Base-by-base conservation (phyloP, 2,888 invertebrate genomes). In the Pachymerium ferrugineum region DNA sequence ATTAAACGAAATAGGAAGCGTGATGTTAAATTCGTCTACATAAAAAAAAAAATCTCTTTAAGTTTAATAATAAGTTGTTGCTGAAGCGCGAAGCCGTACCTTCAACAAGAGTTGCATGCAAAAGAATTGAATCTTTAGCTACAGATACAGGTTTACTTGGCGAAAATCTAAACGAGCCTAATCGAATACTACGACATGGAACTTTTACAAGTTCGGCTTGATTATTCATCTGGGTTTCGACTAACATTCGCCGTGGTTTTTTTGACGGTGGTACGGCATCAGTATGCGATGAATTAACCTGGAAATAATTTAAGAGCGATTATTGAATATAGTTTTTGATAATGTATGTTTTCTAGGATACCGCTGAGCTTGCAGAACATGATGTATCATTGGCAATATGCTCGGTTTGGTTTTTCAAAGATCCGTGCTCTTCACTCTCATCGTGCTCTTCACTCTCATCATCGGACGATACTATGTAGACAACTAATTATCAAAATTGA, bases 131-230 rank as follows among this genome's bases (percentile, higher is more conserved):
- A 75, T 79, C 79, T 28, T 83, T 79, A 1, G 85, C 83, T 69
- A 86, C 80, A 76, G 86, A 81, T 82, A 93, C 89, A 82, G 88
- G 87, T 81, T 91, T 90, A 75, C 86, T 86, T 29, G 92, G 90
- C 77, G 88, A 86, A 80, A 89, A 91, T 84, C 90, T 89, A 81
- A 92, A 91, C 16, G 93, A 91, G 42, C 95, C 94, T 81, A 95
- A 89, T 77, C 94, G 86, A 74, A 94, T 88, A 22, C 91, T 90
- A 77, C 91, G 87, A 82, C 93, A 93, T 19, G 85, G 83, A 12
- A 92, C 80, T 12, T 74, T 73, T 5, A 74, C 68, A 12, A 1
- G 10, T 62, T 2, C 12, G 12, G 25, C 22, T n/a, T n/a, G 14
- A 25, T 3, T 6, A 67, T 16, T 67, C 3, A 12, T 42, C 14